Evolutionary conservation across 1,140 invertebrate genomes (phyloP).

Genomic region (Eupeodes corollae): DNA sequence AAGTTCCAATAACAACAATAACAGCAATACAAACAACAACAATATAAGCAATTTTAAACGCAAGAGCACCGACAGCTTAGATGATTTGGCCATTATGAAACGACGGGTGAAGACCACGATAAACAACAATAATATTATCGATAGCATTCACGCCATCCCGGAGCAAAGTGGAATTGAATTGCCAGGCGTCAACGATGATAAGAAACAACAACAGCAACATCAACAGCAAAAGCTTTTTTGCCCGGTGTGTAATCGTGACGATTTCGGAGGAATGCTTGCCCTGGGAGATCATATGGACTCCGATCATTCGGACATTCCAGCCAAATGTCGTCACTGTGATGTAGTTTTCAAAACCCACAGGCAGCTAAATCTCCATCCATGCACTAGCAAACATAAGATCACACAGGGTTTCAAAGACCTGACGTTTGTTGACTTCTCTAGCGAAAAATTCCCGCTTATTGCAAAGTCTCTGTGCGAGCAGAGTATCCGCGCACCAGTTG

Average conservation of each 20-base stretch:
- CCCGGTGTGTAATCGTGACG: conserved; percentile 47
- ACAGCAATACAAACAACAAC: conserved; percentile 7
- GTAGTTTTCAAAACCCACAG: conserved; percentile 57
- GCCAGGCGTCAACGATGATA: background rate
- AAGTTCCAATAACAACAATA: conserved; percentile 18
- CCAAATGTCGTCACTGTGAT: conserved; percentile 59
- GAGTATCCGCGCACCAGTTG: conserved; percentile 50
- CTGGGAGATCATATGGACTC: conserved; percentile 58
- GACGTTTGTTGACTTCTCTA: conserved; percentile 68
- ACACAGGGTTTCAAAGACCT: conserved; percentile 58
- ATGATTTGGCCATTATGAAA: conserved; percentile 6
- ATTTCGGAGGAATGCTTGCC: conserved; percentile 46
- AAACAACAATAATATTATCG: conserved; percentile 17
- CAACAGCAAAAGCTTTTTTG: conserved; percentile 35
- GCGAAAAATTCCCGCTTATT: conserved; percentile 64
- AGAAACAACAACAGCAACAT: conserved; percentile 10
- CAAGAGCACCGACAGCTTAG: conserved; percentile 8
- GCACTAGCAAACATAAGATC: conserved; percentile 28
- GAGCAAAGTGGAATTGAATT: conserved; percentile 2
- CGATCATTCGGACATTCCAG: conserved; percentile 54
- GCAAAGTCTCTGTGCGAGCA: conserved; percentile 60
- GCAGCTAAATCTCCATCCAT: conserved; percentile 50
- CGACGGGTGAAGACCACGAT: conserved; percentile 20
- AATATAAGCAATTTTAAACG: conserved; percentile 14
- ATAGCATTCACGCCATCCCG: background rate